A percentile compares a stretch with the other conserved stretches of the same genome.
Conservation (phyloP, 2,113 vertebrate genomes). For the Bungarus multicinctus region DNA sequence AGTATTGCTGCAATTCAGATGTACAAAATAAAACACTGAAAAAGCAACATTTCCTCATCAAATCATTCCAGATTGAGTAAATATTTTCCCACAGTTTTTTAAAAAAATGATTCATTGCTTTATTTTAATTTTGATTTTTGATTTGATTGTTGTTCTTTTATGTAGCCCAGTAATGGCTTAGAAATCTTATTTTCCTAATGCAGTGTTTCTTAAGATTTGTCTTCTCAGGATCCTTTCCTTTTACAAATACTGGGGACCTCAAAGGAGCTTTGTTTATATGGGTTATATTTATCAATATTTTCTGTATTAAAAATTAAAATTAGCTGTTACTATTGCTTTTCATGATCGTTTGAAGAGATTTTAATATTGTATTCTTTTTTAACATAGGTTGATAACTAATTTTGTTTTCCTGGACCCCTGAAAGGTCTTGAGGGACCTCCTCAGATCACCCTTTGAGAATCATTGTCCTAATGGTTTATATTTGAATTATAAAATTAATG, state of each 20-base stretch:
- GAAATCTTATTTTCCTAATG: neutral
- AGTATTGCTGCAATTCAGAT: neutral
- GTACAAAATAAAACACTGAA: neutral
- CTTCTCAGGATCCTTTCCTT: neutral
- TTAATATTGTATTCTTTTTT: neutral
- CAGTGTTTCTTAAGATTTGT: neutral
- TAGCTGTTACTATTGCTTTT: neutral
- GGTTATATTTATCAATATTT: neutral
- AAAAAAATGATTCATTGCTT: neutral
- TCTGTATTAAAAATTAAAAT: neutral
- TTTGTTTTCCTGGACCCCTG: neutral
- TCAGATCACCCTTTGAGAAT: neutral
- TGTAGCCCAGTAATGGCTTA: neutral
- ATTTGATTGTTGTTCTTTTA: neutral
- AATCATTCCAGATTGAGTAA: neutral
- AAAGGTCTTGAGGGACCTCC: neutral
- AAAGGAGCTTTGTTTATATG: neutral
- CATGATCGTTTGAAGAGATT: neutral
- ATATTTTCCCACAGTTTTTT: neutral
- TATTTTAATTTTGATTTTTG: neutral
- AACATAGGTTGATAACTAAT: neutral
- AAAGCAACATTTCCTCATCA: neutral
- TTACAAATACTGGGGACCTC: neutral
- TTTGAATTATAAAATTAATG: neutral
- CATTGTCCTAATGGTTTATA: neutral